Percentiles rank a stretch among this genome's conserved stretches.
Conservation (phyloP, 2,888 invertebrate species). For the Lithophane ornitopus region DNA sequence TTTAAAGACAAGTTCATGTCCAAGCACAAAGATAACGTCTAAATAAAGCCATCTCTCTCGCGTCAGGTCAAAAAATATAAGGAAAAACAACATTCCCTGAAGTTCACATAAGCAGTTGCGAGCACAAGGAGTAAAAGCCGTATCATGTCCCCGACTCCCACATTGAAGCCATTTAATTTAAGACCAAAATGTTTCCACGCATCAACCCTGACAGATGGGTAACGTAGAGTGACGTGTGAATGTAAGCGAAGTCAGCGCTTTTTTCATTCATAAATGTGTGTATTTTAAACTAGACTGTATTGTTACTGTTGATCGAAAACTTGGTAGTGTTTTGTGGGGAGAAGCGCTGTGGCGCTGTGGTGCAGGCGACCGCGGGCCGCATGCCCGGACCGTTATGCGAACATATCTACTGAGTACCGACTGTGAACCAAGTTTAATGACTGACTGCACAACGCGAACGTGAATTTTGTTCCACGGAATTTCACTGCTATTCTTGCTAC, state of each 20-base stretch:
- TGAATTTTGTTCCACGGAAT: slow-evolving; percentile 67
- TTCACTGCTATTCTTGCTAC: slow-evolving; percentile 42
- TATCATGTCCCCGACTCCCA: slow-evolving; percentile 64
- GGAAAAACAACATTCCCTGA: slow-evolving; percentile 34
- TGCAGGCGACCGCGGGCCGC: slow-evolving; percentile 56
- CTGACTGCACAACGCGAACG: slow-evolving; percentile 74
- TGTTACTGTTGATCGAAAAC: slow-evolving; percentile 57
- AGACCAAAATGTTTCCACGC: slow-evolving; percentile 68
- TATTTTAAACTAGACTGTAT: slow-evolving; percentile 39
- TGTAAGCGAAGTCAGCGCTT: slow-evolving; percentile 57
- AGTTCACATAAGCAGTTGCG: slow-evolving; percentile 34
- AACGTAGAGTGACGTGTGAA: slow-evolving; percentile 65
- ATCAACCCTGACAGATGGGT: slow-evolving; percentile 69
- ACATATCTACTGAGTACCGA: slow-evolving; percentile 68
- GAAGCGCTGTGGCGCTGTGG: slow-evolving; percentile 53
- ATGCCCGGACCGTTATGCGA: slow-evolving; percentile 75
- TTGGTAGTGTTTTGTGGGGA: slow-evolving; percentile 48
- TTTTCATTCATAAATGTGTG: slow-evolving; percentile 59
- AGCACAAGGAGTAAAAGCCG: slow-evolving; percentile 42
- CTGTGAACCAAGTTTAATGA: slow-evolving; percentile 74
- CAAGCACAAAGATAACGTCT: not conserved
- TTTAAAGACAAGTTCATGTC: not conserved
- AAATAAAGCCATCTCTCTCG: slow-evolving; percentile 13
- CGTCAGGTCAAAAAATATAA: slow-evolving; percentile 20
- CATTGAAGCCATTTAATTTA: slow-evolving; percentile 70